phyloP scores from a whole-genome alignment of 2,113 vertebrate genomes.

The Phyllostomus discolor region DNA sequence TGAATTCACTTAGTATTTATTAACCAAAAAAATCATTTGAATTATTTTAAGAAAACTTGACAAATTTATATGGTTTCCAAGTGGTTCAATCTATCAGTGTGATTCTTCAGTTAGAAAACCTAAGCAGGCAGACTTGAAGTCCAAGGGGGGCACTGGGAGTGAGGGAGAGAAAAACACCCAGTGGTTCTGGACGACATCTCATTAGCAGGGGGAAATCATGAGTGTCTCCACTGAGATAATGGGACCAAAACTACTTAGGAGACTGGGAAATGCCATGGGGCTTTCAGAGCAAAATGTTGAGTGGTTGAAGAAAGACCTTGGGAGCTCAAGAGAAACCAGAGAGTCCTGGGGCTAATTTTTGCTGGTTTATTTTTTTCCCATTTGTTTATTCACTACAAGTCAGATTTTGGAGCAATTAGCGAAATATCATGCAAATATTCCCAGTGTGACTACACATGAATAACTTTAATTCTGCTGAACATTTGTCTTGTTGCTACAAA shows the following conservation, averaged over 20 bases:
- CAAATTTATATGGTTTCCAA: neutral
- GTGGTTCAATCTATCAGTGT: neutral
- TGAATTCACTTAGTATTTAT: neutral
- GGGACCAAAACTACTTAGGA: neutral
- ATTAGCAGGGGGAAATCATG: neutral
- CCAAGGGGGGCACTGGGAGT: neutral
- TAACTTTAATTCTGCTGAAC: conserved; percentile 79
- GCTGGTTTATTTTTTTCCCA: conserved; percentile 32
- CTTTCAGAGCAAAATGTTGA: conserved; percentile 49
- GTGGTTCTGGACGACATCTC: neutral
- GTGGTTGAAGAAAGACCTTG: conserved; percentile 49
- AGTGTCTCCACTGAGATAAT: conserved; percentile 25
- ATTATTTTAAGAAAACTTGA: conserved; percentile 46
- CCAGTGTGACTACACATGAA: conserved; percentile 81
- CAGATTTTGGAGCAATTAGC: conserved; percentile 83
- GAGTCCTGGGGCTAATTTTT: conserved; percentile 72
- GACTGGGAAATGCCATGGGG: neutral
- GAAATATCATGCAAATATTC: conserved; percentile 86
- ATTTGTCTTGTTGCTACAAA: conserved; percentile 78
- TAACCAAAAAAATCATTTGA: neutral
- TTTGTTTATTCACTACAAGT: conserved; percentile 79
- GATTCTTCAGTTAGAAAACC: conserved; percentile 7
- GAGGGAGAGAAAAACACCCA: neutral
- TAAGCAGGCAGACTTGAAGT: conserved; percentile 23
- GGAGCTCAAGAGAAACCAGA: conserved; percentile 58